Conservation (phyloP, 2,797 vertebrate species). For the Heteromormyrus szaboi region DNA sequence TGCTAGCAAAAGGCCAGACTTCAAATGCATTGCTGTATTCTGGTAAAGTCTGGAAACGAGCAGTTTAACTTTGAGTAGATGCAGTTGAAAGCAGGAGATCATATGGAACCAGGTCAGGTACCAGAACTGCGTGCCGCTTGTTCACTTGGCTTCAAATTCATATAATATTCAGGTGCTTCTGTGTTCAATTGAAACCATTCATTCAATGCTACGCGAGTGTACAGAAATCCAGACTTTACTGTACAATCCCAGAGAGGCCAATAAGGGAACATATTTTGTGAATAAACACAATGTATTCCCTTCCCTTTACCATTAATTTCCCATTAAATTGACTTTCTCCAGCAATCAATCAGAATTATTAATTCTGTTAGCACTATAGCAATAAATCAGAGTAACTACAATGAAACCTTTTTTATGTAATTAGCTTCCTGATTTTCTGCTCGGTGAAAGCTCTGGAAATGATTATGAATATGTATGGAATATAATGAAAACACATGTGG, state of each 20-base stretch:
- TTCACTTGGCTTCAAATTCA: background rate
- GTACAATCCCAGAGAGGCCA: background rate
- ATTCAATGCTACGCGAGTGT: background rate
- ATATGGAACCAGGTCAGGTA: background rate
- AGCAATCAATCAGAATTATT: conserved; percentile 43
- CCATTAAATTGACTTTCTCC: conserved; percentile 45
- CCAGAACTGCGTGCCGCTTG: background rate
- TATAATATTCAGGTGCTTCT: background rate
- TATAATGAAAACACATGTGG: conserved; percentile 26
- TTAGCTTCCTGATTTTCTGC: conserved; percentile 52
- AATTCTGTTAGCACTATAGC: conserved; percentile 44
- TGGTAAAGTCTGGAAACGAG: background rate
- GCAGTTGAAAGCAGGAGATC: background rate
- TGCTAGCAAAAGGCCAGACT: background rate
- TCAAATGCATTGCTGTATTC: background rate
- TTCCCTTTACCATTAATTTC: conserved; percentile 24
- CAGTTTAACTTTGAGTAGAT: background rate
- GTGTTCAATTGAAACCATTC: background rate
- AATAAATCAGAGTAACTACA: conserved; percentile 64
- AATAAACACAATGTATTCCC: conserved; percentile 32
- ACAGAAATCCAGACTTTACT: background rate
- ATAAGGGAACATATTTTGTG: conserved; percentile 39
- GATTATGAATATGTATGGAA: conserved; percentile 40
- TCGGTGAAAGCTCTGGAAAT: conserved; percentile 34
- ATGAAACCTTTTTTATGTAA: conserved; percentile 53